A percentile compares a stretch with the other conserved stretches of the same genome.
Evolutionary conservation across 2,113 vertebrate species (phyloP).

Genomic region (Natator depressus): DNA sequence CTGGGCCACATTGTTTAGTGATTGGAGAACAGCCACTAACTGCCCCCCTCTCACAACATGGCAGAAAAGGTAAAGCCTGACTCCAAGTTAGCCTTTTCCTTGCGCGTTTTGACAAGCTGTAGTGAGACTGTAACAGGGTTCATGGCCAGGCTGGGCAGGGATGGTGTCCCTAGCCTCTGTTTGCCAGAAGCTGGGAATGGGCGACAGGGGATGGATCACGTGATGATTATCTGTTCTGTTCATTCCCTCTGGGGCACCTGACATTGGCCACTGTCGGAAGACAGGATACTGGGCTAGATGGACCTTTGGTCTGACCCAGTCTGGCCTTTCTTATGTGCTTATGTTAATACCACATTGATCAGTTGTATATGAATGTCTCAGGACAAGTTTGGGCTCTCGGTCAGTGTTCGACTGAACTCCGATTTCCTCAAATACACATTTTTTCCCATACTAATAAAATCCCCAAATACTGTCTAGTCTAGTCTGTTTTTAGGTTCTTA

Average conservation of each 20-base stretch:
- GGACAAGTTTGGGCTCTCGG: background rate
- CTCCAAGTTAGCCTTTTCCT: background rate
- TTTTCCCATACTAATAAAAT: background rate
- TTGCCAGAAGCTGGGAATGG: too few species aligned
- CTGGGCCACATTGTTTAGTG: background rate
- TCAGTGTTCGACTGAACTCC: background rate
- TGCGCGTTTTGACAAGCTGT: background rate
- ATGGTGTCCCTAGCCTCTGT: too few species aligned
- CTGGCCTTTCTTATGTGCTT: too few species aligned
- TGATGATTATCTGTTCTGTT: too few species aligned
- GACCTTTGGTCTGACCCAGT: too few species aligned
- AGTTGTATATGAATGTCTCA: background rate
- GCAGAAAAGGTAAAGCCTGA: conserved; percentile 7
- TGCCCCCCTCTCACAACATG: background rate
- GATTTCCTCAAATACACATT: background rate
- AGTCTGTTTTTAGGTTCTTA: background rate
- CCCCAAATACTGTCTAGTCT: background rate
- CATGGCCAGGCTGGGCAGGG: too few species aligned
- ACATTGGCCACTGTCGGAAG: too few species aligned
- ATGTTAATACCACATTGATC: background rate
- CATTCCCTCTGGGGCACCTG: too few species aligned
- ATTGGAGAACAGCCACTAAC: background rate
- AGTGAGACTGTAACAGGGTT: background rate
- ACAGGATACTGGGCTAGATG: too few species aligned
- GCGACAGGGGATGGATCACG: too few species aligned